These are phyloP conservation scores for Caenorhabditis remanei DNA, from an alignment of 1,140 invertebrate species.

Conservation along the genomic window DNA sequence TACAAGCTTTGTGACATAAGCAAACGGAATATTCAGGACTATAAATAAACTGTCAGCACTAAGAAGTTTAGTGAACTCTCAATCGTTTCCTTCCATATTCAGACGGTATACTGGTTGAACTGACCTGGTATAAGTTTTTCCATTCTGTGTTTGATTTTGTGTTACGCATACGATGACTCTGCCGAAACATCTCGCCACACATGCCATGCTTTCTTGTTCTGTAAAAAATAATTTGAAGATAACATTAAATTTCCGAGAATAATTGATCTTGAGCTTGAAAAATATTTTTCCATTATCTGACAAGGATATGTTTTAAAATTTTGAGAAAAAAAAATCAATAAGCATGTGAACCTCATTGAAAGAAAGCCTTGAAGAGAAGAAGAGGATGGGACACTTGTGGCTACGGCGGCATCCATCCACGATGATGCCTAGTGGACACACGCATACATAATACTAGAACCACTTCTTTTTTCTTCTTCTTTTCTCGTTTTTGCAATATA, in stretches of 20 bases:
- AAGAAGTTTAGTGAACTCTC: no score
- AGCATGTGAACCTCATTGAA: slow-evolving; percentile 9
- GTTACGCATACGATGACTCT: background rate
- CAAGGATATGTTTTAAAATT: no score
- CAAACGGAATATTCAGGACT: no score
- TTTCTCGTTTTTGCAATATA: background rate
- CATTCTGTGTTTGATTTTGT: background rate
- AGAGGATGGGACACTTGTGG: slow-evolving; percentile 23
- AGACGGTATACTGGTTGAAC: background rate
- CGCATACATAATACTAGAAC: slow-evolving; percentile 55
- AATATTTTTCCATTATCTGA: no score
- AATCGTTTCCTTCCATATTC: background rate
- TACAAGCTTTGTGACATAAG: background rate
- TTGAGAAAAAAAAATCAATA: slow-evolving; percentile 20
- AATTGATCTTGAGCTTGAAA: no score
- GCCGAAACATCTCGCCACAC: background rate
- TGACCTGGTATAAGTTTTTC: slow-evolving; percentile 35
- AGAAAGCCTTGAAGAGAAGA: background rate
- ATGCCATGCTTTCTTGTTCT: background rate
- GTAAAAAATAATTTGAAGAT: background rate
- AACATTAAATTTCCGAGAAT: no score
- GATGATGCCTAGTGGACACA: slow-evolving; percentile 46
- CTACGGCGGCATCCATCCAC: slow-evolving; percentile 14
- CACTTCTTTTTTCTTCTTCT: slow-evolving; percentile 28
- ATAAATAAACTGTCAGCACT: no score